phyloP scores from a whole-genome alignment of 2,113 vertebrate species.

The Sula dactylatra region DNA sequence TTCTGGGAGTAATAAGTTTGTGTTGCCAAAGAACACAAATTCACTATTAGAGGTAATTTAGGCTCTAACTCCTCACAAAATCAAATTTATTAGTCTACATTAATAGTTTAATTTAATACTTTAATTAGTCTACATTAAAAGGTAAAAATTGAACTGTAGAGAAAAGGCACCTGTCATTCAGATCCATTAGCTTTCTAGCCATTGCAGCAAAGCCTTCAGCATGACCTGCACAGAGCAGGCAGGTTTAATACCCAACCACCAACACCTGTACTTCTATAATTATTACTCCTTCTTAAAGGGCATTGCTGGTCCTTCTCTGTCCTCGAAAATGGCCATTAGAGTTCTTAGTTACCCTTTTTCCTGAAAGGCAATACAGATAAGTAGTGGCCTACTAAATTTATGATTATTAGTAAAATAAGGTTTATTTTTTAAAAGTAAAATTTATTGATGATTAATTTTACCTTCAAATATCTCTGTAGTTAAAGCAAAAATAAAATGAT shows the following conservation, averaged over 20 bases:
- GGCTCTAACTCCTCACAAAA: neutral
- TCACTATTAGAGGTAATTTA: neutral
- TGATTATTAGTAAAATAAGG: neutral
- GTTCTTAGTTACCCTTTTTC: neutral
- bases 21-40: neutral
- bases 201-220: neutral
- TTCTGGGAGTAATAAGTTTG: neutral
- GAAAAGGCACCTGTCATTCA: neutral
- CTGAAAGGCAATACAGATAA: neutral
- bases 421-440: neutral
- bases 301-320: neutral
- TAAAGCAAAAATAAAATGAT: neutral
- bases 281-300: neutral
- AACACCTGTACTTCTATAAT: neutral
- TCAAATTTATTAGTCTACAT: neutral
- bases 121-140: neutral
- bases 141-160: neutral
- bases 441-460: neutral
- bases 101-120: neutral
- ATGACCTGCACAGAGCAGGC: neutral
- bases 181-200: neutral
- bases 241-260: neutral
- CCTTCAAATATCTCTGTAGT: neutral
- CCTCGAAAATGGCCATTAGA: neutral
- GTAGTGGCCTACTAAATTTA: neutral